phyloP scores from a whole-genome alignment of 2,797 vertebrate genomes.

The Alauda arvensis region DNA sequence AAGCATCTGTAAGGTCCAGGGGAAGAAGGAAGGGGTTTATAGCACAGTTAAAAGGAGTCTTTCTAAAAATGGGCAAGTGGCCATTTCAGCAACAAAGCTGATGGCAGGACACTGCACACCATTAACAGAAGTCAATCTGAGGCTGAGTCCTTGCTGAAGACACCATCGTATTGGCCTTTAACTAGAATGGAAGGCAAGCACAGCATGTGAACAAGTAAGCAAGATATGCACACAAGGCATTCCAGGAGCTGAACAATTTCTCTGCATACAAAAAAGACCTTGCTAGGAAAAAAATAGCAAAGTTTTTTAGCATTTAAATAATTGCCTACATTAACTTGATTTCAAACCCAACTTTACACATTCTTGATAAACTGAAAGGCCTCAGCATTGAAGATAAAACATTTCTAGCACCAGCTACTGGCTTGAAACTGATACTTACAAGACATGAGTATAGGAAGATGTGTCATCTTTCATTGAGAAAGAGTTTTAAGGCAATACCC shows the following conservation, averaged over 20 bases:
- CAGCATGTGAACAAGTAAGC: not conserved
- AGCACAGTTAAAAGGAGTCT: not conserved
- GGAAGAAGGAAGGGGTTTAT: not conserved
- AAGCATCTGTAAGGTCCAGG: not conserved
- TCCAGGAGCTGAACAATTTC: not conserved
- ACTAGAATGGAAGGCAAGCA: not conserved
- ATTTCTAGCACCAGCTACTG: constrained; percentile 11
- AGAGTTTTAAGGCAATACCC: not conserved
- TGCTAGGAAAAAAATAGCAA: not conserved
- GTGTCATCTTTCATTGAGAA: not conserved
- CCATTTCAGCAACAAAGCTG: not conserved
- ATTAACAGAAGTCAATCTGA: not conserved
- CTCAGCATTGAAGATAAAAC: not conserved
- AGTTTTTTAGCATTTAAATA: not conserved
- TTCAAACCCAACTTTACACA: not conserved
- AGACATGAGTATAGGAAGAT: not conserved
- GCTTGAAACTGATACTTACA: not conserved
- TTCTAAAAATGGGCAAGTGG: not conserved
- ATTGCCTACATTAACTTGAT: not conserved
- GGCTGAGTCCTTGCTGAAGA: not conserved
- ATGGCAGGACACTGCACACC: not conserved
- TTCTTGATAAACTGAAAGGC: not conserved
- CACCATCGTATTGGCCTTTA: not conserved
- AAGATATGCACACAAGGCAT: not conserved
- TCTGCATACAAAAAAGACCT: not conserved